phyloP scores from a whole-genome alignment of 2,888 invertebrate genomes.

The Rhodophaea formosa region DNA sequence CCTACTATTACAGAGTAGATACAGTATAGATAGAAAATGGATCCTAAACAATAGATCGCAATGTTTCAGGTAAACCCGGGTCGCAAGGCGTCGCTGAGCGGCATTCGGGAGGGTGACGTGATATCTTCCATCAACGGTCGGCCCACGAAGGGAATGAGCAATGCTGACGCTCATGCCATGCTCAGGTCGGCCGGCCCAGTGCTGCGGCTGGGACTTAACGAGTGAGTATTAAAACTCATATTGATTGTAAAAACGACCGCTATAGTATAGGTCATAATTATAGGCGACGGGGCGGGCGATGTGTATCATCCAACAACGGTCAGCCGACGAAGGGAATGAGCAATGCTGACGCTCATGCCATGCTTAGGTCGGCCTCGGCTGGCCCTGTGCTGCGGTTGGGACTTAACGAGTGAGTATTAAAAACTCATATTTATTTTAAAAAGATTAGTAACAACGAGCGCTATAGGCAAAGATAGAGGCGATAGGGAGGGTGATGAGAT shows the following conservation, averaged over 20 bases:
- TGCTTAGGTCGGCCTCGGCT: slow-evolving; percentile 86
- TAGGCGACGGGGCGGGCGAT: slow-evolving; percentile 92
- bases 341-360: slow-evolving; percentile 87
- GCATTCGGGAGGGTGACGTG: slow-evolving; percentile 90
- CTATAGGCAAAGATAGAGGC: no score
- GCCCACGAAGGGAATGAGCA: slow-evolving; percentile 84
- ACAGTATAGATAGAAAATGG: no score
- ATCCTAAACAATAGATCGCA: not conserved
- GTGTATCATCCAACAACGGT: slow-evolving; percentile 89
- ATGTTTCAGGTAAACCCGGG: slow-evolving; percentile 91
- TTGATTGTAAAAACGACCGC: no score
- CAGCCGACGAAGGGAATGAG: slow-evolving; percentile 84
- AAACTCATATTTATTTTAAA: no score
- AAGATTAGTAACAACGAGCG: no score
- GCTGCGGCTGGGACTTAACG: slow-evolving; percentile 85
- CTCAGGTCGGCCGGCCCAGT: slow-evolving; percentile 86
- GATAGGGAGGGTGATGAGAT: slow-evolving; percentile 81
- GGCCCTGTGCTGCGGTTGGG: slow-evolving; percentile 85
- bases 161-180: slow-evolving; percentile 87
- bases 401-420: slow-evolving; percentile 86
- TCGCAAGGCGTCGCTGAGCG: slow-evolving; percentile 90
- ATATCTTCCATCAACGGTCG: slow-evolving; percentile 90
- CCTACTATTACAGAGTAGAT: no score
- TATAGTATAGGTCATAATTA: no score
- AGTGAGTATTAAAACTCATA: slow-evolving; percentile 78